Base-by-base conservation (phyloP, 1,140 invertebrate genomes). In the Drosophila fuyamai region DNA sequence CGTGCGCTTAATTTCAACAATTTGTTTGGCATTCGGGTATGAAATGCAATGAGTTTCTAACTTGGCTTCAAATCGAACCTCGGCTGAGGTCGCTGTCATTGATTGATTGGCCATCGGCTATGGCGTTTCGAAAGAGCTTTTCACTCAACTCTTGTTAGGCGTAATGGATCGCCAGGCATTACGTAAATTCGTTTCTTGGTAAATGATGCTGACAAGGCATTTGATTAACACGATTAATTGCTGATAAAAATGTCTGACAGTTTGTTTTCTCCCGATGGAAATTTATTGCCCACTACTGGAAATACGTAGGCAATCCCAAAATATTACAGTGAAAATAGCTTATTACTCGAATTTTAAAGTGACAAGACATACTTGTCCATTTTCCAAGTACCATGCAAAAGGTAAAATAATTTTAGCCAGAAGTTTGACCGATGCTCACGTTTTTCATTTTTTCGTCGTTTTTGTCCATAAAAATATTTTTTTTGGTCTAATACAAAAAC, bases 201-300 rank as follows among this genome's bases (percentile, higher is more conserved):
- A 88, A 88, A 84, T 89, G 84, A 89, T 81, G 84, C 84, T 88
- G 84, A 88, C 84, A 88, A 88, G 84, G 85, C 84, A 88, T 88
- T 88, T 88, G 84, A 89, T 88, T 88, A 88, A 88, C 84, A 88
- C 84, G 84, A 88, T 88, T 88, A 88, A 88, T 88, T 88, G 84
- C 85, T 84, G 84, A 88, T 88, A 88, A 88, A 90, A 88, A 78
- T 89, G 84, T 88, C 85, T 84, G 73, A 89, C 84, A 81, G 85
- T 83, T 89, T 86, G 83, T 86, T 82, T 70, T 58, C 47, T 58
- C 4, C 36, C n/a, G 27, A 53, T 38, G 38, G 61, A 61, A 38
- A 67, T 63, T 59, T 62, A 74, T 70, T 40, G 48, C 41, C 47
- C 58, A 85, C 76, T 85, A 84, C 81, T 61, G 77, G 63, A 43